A percentile compares a stretch with the other conserved stretches of the same genome.
Conservation (phyloP, 2,797 vertebrate species). For the Gambelia wislizenii region DNA sequence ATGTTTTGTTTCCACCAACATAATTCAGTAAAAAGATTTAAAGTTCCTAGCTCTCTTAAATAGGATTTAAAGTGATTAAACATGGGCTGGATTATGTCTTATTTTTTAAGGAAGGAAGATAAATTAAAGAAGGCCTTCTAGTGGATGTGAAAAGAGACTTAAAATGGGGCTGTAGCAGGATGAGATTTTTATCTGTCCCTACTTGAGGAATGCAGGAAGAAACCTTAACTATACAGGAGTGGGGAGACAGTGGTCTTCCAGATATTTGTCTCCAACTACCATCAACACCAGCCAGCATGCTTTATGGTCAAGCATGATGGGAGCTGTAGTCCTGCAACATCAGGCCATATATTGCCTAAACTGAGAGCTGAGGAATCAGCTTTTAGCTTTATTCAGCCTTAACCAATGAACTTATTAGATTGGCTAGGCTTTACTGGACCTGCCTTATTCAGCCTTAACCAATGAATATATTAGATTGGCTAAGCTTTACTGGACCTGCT, state of each 20-base stretch:
- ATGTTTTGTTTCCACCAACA: neutral
- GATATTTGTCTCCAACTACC: neutral
- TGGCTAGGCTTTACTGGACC: neutral
- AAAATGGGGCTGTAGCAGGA: neutral
- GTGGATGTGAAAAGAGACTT: neutral
- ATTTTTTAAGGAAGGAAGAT: neutral
- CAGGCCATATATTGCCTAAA: neutral
- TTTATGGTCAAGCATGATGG: no score
- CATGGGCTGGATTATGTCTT: neutral
- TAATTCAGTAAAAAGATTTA: neutral
- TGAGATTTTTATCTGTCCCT: neutral
- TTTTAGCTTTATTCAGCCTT: neutral
- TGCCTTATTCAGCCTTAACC: neutral
- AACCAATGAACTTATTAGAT: neutral
- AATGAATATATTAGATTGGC: neutral
- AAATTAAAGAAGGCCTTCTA: neutral
- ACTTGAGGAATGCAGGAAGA: neutral
- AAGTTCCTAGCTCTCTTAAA: neutral
- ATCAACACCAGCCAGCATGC: neutral
- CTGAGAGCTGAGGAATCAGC: neutral
- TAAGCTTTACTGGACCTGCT: neutral
- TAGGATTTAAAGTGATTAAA: neutral
- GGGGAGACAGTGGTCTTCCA: neutral
- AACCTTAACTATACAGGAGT: neutral
- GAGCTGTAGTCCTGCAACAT: neutral